Evolutionary conservation across 1,140 invertebrate genomes (phyloP).

Genomic region (Coptotermes formosanus): DNA sequence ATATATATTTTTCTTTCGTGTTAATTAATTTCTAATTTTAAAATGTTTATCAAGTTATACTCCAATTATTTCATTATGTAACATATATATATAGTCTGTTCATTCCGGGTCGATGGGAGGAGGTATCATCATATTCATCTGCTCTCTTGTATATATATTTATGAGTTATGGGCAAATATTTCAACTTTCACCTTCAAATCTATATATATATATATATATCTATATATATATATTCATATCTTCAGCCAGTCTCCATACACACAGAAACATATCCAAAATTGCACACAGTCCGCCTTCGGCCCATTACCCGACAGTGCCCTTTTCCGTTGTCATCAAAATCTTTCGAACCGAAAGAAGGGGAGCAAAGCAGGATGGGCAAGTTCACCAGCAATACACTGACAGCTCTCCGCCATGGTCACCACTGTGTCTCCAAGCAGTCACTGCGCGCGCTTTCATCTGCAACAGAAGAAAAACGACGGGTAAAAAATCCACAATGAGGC

Average conservation of each 20-base stretch:
- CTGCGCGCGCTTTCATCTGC: slow-evolving; percentile 68
- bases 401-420: slow-evolving; percentile 68
- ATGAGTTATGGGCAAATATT: slow-evolving; percentile 8
- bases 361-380: neutral
- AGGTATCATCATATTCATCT: neutral
- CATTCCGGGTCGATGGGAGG: neutral
- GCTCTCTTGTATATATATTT: neutral
- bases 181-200: slow-evolving; percentile 15
- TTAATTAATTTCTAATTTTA: slow-evolving; percentile 3
- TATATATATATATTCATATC: neutral
- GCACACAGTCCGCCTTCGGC: neutral
- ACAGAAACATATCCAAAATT: neutral
- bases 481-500: too few species aligned
- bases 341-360: neutral
- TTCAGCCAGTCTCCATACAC: slow-evolving; percentile 10
- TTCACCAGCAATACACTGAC: slow-evolving; percentile 73
- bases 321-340: neutral
- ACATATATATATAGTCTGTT: neutral
- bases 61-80: slow-evolving; percentile 5
- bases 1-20: slow-evolving; percentile 5
- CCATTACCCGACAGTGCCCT: neutral
- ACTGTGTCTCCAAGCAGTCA: slow-evolving; percentile 65
- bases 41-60: slow-evolving; percentile 2
- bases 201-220: neutral
- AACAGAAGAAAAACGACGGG: slow-evolving; percentile 42